phyloP scores from a whole-genome alignment of 2,888 invertebrate genomes.

The Hecatera dysodea region DNA sequence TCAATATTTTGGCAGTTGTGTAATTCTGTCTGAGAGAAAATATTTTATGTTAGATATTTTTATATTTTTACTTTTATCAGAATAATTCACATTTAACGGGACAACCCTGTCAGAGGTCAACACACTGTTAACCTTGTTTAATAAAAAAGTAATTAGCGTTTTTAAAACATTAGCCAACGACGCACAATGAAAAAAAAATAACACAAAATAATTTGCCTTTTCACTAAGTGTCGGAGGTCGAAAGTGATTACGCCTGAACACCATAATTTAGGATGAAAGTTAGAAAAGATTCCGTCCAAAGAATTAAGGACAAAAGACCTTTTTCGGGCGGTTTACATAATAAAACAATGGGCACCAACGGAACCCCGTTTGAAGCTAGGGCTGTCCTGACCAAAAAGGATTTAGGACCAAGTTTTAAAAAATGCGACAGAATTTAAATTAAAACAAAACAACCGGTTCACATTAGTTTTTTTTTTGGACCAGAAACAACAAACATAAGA shows the following conservation, averaged over 20 bases:
- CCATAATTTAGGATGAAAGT: slow-evolving; percentile 83
- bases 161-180: slow-evolving; percentile 48
- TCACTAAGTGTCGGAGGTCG: slow-evolving; percentile 72
- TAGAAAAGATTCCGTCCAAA: slow-evolving; percentile 84
- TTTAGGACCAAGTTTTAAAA: slow-evolving; percentile 22
- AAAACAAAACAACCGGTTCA: slow-evolving; percentile 31
- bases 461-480: slow-evolving; percentile 29
- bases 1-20: not conserved
- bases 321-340: slow-evolving; percentile 79
- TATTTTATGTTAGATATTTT: not conserved
- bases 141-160: slow-evolving; percentile 60
- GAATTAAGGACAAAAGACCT: slow-evolving; percentile 79
- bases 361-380: slow-evolving; percentile 59
- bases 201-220: slow-evolving; percentile 70
- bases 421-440: slow-evolving; percentile 27
- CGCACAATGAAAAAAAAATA: slow-evolving; percentile 52
- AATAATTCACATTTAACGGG: not conserved
- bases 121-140: slow-evolving; percentile 33
- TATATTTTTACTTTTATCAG: not conserved
- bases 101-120: slow-evolving; percentile 20
- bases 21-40: not conserved
- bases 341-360: slow-evolving; percentile 76
- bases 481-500: slow-evolving; percentile 30
- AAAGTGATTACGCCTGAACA: slow-evolving; percentile 84
- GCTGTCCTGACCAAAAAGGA: slow-evolving; percentile 43